A percentile compares a stretch with the other conserved stretches of the same genome.
These are phyloP conservation scores for Epicauta chinensis DNA, from an alignment of 1,140 invertebrate genomes.

Conservation along the genomic window DNA sequence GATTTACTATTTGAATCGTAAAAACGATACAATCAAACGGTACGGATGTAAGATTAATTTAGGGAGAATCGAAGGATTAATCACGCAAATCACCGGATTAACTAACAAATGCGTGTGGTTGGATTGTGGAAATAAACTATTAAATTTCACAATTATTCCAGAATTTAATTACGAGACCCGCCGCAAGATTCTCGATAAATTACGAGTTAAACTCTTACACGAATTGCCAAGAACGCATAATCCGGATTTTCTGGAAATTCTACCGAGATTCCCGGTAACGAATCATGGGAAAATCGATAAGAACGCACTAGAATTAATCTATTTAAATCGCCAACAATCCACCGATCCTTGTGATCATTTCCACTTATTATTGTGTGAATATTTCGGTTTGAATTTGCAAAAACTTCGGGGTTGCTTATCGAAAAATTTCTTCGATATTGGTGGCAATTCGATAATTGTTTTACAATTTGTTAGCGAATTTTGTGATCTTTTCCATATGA, in stretches of 20 bases:
- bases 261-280: conserved; percentile 51
- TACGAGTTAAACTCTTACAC: conserved; percentile 38
- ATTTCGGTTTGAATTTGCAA: conserved; percentile 25
- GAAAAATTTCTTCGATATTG: conserved; percentile 44
- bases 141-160: conserved; percentile 48
- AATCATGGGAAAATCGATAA: conserved; percentile 54
- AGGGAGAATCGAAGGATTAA: conserved; percentile 51
- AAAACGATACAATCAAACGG: conserved; percentile 64
- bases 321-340: conserved; percentile 2
- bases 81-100: conserved; percentile 44
- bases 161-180: conserved; percentile 42
- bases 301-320: conserved; percentile 29
- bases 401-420: conserved; percentile 21
- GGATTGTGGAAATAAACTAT: conserved; percentile 43
- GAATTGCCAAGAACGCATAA: conserved; percentile 28
- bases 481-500: conserved; percentile 23
- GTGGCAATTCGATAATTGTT: conserved; percentile 46
- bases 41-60: conserved; percentile 64
- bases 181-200: conserved; percentile 44
- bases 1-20: conserved; percentile 59
- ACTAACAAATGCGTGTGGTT: conserved; percentile 50
- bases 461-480: conserved; percentile 43
- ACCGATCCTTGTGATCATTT: conserved; percentile 15
- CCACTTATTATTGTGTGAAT: conserved; percentile 6
- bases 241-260: conserved; percentile 50